Base-by-base conservation (phyloP, 53 echinoderm and acorn worm genomes). In the Apostichopus leukothele region DNA sequence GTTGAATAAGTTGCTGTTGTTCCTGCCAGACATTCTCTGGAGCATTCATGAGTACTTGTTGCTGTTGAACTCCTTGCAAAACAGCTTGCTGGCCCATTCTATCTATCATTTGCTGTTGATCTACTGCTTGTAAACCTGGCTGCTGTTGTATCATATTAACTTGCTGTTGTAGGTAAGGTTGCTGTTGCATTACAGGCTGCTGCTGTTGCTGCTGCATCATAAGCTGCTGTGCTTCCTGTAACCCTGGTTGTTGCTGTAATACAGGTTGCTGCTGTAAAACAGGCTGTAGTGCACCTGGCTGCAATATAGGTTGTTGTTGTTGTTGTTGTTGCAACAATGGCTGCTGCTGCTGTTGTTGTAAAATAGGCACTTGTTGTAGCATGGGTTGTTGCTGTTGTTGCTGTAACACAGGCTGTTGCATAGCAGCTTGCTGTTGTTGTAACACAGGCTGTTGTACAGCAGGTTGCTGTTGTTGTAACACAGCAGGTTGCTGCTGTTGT, bases 401-500 rank as follows among this genome's bases (percentile, higher is more conserved):
- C 61, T 78, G 78, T 57, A 90, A 51, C 22, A 59, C 76, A 50
- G 84, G 91, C 61, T 78, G 78, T 57, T 88, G 20, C 22, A 59
- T 67, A 50, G 84, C 18, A 90, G 61, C 10, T 68, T 75, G 83
- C 50, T 89, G 91, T 60, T 91, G 91, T 52, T 78, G 78, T 57
- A 90, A 51, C 22, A 59, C 76, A 50, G 63, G 26, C 11, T 66
- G 71, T 61, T 89, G 86, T 63, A 53, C 74, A 25, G 86, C 23
- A 92, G 75, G 9, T 66, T 73, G 80, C 39, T 88, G 90, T 59
- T 90, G 90, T 83, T 90, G 86, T 50, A 22, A 21, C 22, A 87
- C 16, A 23, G 60, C 71, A 83, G 50, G 79, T 22, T 79, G 88
- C 39, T 90, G 90, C 26, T 88, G 88, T 86, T 90, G 89, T 54